phyloP scores from a whole-genome alignment of 2,888 invertebrate species.

The Himalopsyche tibetana region DNA sequence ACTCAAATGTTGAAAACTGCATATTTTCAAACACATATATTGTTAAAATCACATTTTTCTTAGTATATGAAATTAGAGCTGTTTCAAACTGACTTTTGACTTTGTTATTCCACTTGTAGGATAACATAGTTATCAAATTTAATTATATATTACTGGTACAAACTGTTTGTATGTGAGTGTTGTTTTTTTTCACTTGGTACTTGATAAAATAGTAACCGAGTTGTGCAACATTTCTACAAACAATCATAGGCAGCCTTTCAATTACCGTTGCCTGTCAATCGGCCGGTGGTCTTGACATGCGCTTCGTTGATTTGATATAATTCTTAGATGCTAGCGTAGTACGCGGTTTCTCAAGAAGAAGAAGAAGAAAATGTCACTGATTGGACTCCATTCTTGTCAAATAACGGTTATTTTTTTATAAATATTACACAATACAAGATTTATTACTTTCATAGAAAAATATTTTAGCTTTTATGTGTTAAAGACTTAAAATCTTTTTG shows the following conservation, averaged over 20 bases:
- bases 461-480: neutral
- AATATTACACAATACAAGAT: slow-evolving; percentile 22
- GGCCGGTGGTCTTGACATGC: slow-evolving; percentile 52
- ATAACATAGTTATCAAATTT: no score
- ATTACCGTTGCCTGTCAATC: slow-evolving; percentile 60
- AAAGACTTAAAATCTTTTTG: no score
- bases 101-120: no score
- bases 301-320: slow-evolving; percentile 48
- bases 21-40: no score
- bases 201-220: slow-evolving; percentile 10
- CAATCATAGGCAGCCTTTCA: slow-evolving; percentile 54
- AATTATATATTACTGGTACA: neutral
- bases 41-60: no score
- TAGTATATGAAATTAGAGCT: no score
- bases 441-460: slow-evolving; percentile 16
- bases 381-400: slow-evolving; percentile 38
- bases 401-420: slow-evolving; percentile 12
- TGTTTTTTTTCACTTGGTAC: neutral
- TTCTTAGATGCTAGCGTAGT: slow-evolving; percentile 46
- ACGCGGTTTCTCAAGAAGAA: slow-evolving; percentile 36
- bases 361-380: slow-evolving; percentile 41
- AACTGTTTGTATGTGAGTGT: neutral
- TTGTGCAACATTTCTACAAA: slow-evolving; percentile 31
- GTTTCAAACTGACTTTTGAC: neutral
- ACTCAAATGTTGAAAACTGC: no score